phyloP scores from a whole-genome alignment of 2,888 invertebrate species.

The Agapostemon virescens region DNA sequence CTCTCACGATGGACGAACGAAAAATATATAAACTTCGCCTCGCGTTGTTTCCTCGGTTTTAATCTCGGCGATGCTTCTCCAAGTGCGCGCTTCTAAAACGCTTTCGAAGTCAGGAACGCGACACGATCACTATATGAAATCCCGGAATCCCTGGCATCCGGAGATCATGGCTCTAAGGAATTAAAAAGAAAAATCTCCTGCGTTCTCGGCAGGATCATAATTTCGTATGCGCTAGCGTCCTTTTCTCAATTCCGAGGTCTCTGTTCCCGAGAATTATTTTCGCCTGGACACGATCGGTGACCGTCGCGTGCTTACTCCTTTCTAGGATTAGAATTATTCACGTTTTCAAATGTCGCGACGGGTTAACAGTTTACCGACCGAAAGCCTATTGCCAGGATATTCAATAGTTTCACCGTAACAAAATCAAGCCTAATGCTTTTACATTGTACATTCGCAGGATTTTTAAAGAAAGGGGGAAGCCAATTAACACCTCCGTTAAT shows the following conservation, averaged over 20 bases:
- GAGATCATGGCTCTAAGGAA: constrained; percentile 1
- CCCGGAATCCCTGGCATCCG: neutral
- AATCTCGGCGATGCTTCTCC: neutral
- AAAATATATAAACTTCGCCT: neutral
- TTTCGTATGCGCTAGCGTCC: neutral
- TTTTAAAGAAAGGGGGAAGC: too few relatives aligned
- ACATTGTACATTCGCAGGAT: too few relatives aligned
- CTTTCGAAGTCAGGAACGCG: neutral
- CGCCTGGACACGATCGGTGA: too few relatives aligned
- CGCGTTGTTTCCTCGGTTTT: neutral
- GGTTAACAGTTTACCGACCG: too few relatives aligned
- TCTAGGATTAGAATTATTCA: too few relatives aligned
- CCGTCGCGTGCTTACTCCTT: too few relatives aligned
- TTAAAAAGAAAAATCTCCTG: neutral
- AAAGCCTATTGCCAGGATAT: too few relatives aligned
- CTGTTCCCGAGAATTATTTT: neutral
- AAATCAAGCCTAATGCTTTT: too few relatives aligned
- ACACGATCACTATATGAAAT: neutral
- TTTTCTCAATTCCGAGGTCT: neutral
- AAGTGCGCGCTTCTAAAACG: neutral
- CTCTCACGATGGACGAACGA: neutral
- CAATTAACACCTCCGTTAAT: too few relatives aligned
- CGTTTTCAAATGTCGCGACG: too few relatives aligned
- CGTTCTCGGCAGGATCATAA: neutral
- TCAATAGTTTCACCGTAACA: too few relatives aligned